These are phyloP conservation scores for Petrolisthes cinctipes DNA, from an alignment of 2,888 invertebrate species.

Conservation along the genomic window DNA sequence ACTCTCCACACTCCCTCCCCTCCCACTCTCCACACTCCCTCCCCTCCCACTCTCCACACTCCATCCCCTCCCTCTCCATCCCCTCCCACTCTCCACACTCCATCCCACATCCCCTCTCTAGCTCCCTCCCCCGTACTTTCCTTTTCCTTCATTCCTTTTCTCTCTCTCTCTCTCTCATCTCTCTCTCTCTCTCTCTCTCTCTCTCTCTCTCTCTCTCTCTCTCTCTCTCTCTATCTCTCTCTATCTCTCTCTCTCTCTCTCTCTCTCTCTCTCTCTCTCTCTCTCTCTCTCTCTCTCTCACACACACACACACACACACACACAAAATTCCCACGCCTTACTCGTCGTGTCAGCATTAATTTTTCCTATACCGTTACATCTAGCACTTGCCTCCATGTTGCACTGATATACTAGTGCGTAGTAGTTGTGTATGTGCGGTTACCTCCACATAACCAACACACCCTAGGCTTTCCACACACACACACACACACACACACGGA, in stretches of 20 bases:
- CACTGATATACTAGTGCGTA: too few relatives aligned
- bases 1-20: background rate
- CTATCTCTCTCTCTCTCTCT: background rate
- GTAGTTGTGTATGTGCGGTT: too few relatives aligned
- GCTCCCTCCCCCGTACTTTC: background rate
- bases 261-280: constrained; percentile 4
- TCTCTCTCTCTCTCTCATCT: background rate
- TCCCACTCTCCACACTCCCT: background rate
- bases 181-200: background rate
- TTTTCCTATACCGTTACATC: background rate
- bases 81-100: background rate
- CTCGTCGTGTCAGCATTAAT: background rate
- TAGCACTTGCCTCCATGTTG: background rate
- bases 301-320: background rate
- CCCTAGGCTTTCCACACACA: too few relatives aligned
- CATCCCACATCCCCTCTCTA: background rate
- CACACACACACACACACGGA: too few relatives aligned
- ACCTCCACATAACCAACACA: too few relatives aligned
- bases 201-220: too few relatives aligned
- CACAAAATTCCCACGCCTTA: background rate
- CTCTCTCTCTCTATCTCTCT: background rate
- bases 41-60: background rate
- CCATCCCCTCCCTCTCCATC: background rate
- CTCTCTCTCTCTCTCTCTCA: background rate
- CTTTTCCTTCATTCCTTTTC: background rate